Evolutionary conservation across 2,797 vertebrate species (phyloP), one percentile per base, ranked within the genome.

Genomic region (Rhabdomys pumilio): DNA sequence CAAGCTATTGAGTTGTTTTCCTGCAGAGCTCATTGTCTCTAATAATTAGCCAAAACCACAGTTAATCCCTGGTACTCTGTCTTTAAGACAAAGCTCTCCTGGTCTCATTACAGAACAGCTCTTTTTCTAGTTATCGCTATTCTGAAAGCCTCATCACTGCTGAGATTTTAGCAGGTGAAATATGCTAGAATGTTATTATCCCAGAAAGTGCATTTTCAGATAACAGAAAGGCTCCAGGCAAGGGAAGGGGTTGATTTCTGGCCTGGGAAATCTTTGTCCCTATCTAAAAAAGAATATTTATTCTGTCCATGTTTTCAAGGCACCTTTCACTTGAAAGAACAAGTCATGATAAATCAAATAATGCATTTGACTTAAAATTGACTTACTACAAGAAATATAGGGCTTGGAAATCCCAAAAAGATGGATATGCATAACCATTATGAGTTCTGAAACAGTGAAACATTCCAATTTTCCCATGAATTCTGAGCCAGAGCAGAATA

Each of bases 321-420:
- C 4, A 8, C 72, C 38, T 91, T 84, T 80, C 34, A 47, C 15
- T 7, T 76, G 59, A 92, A 94, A 77, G 77, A 93, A 65, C 31
- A 76, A 90, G n/a, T 72, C 50, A 61, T 65, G 63, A 86, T 83
- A 83, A 92, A 84, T 96, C 85, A 83, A 89, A 82, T 55, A 63
- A 22, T 76, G 38, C 34, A 22, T 34, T 11, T 65, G 89, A 80
- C 3, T 41, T 12, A 88, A 91, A 65, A 69, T 82, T 88, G 47
- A 80, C 90, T 82, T 79, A 76, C 38, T 67, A 31, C 55, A 88
- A 59, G 17, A 75, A 79, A 77, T n/a, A 31, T 47, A 69, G 73
- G 67, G 63, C 72, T 90, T 55, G 3, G 11, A 38, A 3, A 19
- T 57, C 91, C 80, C 80, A 20, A 59, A n/a, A 47, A 87, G 72